A percentile compares a stretch with the other conserved stretches of the same genome.
These are phyloP conservation scores for Gouania willdenowi DNA, from an alignment of 2,797 vertebrate genomes.

Conservation along the genomic window DNA sequence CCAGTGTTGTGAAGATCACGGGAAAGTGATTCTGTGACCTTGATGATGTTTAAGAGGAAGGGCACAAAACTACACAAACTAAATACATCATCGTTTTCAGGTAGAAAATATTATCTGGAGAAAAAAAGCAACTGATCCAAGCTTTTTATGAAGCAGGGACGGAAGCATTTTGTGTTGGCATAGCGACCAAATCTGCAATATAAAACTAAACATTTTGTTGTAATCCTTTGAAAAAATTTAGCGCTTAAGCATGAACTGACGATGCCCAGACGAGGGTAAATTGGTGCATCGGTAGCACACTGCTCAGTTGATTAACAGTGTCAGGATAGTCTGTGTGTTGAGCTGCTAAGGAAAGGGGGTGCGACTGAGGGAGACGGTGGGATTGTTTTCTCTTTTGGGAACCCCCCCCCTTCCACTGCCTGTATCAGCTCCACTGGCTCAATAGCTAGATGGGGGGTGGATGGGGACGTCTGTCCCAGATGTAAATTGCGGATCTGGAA, in stretches of 20 bases:
- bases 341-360: slow-evolving; percentile 38
- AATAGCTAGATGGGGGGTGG: slow-evolving; percentile 79
- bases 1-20: slow-evolving; percentile 5
- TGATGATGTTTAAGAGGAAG: slow-evolving; percentile 12
- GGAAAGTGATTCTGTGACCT: slow-evolving; percentile 18
- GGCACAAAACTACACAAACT: too few relatives aligned
- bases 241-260: slow-evolving; percentile 35
- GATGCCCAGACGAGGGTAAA: slow-evolving; percentile 61
- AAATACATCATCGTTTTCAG: too few relatives aligned
- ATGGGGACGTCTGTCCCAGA: slow-evolving; percentile 83
- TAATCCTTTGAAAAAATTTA: slow-evolving; percentile 40
- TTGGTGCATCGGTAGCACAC: slow-evolving; percentile 61
- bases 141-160: too few relatives aligned
- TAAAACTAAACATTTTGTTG: too few relatives aligned
- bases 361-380: slow-evolving; percentile 60
- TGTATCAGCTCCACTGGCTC: slow-evolving; percentile 75
- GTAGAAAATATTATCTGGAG: too few relatives aligned
- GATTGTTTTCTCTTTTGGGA: slow-evolving; percentile 78
- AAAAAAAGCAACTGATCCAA: too few relatives aligned
- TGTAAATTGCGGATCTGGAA: slow-evolving; percentile 87
- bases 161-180: slow-evolving; percentile 9
- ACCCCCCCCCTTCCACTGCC: slow-evolving; percentile 59
- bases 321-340: slow-evolving; percentile 66
- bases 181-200: background rate
- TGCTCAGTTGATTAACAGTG: slow-evolving; percentile 78